These are phyloP conservation scores for Cricetomys ansorgei DNA, from an alignment of 2,113 vertebrate genomes.

Conservation along the genomic window DNA sequence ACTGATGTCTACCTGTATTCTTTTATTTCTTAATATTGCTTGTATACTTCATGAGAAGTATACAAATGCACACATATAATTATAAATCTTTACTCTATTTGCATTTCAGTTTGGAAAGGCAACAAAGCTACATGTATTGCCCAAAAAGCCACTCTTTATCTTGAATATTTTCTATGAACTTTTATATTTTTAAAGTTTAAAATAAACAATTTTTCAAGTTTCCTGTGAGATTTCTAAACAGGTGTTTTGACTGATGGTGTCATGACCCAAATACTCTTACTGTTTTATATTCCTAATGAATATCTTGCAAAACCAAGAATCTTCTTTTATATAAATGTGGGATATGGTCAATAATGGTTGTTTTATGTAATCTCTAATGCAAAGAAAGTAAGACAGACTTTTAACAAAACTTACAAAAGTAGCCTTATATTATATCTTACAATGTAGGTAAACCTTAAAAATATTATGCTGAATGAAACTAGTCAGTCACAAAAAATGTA, in stretches of 20 bases:
- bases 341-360: neutral
- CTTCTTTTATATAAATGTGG: neutral
- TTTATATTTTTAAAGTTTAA: neutral
- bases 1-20: neutral
- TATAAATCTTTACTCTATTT: neutral
- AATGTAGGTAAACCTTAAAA: neutral
- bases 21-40: neutral
- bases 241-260: neutral
- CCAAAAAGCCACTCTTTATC: neutral
- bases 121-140: neutral
- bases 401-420: neutral
- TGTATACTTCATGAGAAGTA: neutral
- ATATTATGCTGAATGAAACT: neutral
- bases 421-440: neutral
- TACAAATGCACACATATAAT: neutral
- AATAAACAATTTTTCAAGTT: constrained; percentile 3
- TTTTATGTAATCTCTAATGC: neutral
- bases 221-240: neutral
- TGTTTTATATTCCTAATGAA: neutral
- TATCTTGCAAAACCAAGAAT: neutral
- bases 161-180: neutral
- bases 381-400: neutral
- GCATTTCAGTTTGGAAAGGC: neutral
- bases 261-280: neutral
- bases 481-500: neutral